These are phyloP conservation scores for Drosophila quadrilineata DNA, from an alignment of 1,140 invertebrate genomes.

Conservation along the genomic window DNA sequence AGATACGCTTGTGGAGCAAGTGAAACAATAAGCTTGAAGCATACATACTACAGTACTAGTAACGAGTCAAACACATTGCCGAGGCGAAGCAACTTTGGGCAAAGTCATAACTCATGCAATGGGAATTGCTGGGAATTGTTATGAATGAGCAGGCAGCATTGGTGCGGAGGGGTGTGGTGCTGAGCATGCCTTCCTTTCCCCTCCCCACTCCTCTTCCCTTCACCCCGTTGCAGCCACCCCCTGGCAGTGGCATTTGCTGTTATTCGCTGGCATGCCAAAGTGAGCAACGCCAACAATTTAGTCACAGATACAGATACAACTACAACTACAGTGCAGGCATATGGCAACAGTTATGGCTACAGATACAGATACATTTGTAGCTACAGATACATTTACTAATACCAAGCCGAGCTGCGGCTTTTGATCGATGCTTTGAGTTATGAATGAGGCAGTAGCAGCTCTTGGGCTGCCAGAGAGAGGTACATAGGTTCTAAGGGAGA, in stretches of 20 bases:
- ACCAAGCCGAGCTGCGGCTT: conserved; percentile 12
- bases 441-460: conserved; percentile 34
- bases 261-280: conserved; percentile 25
- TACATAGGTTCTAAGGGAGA: neutral
- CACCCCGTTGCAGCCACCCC: neutral
- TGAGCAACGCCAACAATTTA: conserved; percentile 32
- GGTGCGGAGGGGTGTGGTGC: neutral
- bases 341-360: neutral
- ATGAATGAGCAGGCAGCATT: too few species aligned
- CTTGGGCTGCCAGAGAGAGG: too few species aligned
- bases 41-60: too few species aligned
- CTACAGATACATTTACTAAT: conserved; percentile 5
- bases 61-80: conserved; percentile 16
- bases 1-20: conserved; percentile 10
- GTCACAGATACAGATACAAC: neutral
- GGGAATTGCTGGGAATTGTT: too few species aligned
- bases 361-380: conserved; percentile 9
- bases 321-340: too few species aligned
- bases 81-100: conserved; percentile 30
- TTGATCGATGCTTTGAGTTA: conserved; percentile 40
- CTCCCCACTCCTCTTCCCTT: neutral
- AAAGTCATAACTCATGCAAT: conserved; percentile 32
- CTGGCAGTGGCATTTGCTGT: too few species aligned
- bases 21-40: conserved; percentile 43
- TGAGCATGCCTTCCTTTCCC: neutral